A percentile compares a stretch with the other conserved stretches of the same genome.
Evolutionary conservation across 1,140 invertebrate genomes (phyloP).

Genomic region (Eriocheir sinensis): DNA sequence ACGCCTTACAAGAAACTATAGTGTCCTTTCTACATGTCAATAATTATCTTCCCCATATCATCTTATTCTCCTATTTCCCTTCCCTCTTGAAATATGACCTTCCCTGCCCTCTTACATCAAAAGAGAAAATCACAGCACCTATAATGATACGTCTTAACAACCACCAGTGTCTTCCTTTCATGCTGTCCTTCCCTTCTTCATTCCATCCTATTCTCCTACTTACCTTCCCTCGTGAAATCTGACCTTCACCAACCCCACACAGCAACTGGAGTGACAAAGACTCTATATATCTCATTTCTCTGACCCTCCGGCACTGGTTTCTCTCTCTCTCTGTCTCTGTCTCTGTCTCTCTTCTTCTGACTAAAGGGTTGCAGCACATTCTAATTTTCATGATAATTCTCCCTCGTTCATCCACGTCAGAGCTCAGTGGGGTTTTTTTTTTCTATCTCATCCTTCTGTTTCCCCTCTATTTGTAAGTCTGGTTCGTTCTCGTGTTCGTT

Average conservation of each 20-base stretch:
- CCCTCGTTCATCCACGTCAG: not conserved
- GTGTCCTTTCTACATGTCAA: not conserved
- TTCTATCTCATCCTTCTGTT: not conserved
- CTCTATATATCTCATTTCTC: not conserved
- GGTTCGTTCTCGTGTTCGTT: not conserved
- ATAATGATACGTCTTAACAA: no score
- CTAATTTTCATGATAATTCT: constrained; percentile 1
- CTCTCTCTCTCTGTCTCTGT: not conserved
- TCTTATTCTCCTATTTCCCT: not conserved
- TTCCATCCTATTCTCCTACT: not conserved
- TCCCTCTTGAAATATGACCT: not conserved
- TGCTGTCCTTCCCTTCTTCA: no score
- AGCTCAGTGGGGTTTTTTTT: no score
- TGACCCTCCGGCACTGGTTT: no score
- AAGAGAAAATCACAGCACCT: no score
- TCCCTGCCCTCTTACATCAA: no score
- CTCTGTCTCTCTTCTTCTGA: no score
- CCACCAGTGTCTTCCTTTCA: no score
- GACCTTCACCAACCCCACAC: not conserved
- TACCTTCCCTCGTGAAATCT: not conserved
- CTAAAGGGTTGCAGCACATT: not conserved
- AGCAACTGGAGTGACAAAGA: not conserved
- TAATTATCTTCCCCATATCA: no score
- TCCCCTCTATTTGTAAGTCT: not conserved
- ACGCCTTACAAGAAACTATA: no score